Base-by-base conservation (phyloP, 2,888 invertebrate species). In the Chloroclystis v-ata region DNA sequence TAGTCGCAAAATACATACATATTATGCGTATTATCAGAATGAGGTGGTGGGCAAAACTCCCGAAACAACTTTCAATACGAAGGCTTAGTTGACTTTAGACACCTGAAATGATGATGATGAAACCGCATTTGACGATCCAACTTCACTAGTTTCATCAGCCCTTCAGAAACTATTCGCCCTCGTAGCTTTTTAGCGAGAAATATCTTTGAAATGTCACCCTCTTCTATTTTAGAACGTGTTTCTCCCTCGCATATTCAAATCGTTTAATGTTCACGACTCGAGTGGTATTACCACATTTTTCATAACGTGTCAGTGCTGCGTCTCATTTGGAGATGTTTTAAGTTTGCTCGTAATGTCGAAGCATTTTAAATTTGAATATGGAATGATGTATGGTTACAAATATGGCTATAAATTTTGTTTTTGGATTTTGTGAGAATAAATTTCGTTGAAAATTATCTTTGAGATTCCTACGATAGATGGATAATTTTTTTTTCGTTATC, bases 181-280 rank as follows among this genome's bases (percentile, higher is more conserved):
- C 52, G 56, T 54, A 66, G 63, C 57, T 56, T 57, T 47, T 42
- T 47, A 45, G 56, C 52, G 49, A 14, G 32, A 52, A 63, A 68
- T 64, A 69, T 69, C 66, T 67, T 65, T 65, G 61, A 68, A 62
- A 65, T 65, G 57, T 52, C 63, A 54, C 56, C 62, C 60, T 65
- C 61, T 59, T 71, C 72, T 75, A 76, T 78, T 79, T 74, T 59
- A 63, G 69, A 60, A 64, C 65, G 59, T 61, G 57, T 74, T 70
- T 67, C 75, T 70, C 79, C 81, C 75, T 76, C 73, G 73, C 77
- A 79, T 81, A 82, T 82, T 79, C 78, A 72, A 69, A 74, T 73
- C 74, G 72, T 72, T 81, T 82, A 82, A 82, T 78, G 75, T 75
- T 61, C 55, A 57, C 53, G 58, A 64, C 67, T 63, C 64, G 63